Conservation (phyloP, 2,797 vertebrate genomes). For the Pampus argenteus region DNA sequence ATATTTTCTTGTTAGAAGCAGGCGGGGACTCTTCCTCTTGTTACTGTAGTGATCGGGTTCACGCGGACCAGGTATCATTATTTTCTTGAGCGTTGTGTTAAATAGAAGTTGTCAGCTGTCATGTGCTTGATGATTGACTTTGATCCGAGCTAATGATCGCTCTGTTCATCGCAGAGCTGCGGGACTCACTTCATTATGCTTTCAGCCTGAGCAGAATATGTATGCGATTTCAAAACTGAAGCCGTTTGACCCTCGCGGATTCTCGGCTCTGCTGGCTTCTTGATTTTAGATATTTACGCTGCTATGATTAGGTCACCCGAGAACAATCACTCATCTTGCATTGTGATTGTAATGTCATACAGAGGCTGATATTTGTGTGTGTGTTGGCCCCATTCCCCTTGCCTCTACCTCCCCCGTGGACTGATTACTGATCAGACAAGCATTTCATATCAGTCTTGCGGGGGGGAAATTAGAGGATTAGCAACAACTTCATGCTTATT, state of each 20-base stretch:
- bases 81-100: conserved; percentile 27
- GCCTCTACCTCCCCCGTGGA: conserved; percentile 73
- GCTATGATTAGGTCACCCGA: conserved; percentile 45
- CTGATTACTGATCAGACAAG: conserved; percentile 78
- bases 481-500: conserved; percentile 78
- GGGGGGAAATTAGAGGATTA: conserved; percentile 85
- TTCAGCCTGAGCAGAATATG: conserved; percentile 26
- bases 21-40: conserved; percentile 20
- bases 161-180: conserved; percentile 33
- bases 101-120: conserved; percentile 68
- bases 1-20: conserved; percentile 47
- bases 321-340: conserved; percentile 53
- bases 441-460: conserved; percentile 80
- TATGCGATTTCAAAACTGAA: conserved; percentile 28
- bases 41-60: conserved; percentile 53
- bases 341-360: conserved; percentile 64
- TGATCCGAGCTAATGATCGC: conserved; percentile 64
- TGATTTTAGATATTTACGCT: conserved; percentile 56
- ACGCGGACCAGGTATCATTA: conserved; percentile 35
- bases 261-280: conserved; percentile 24
- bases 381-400: conserved; percentile 71
- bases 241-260: conserved; percentile 30
- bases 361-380: conserved; percentile 48
- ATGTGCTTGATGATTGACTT: conserved; percentile 61
- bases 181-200: conserved; percentile 38